Evolutionary conservation across 2,797 vertebrate genomes (phyloP), one percentile per base, ranked within the genome.

Genomic region (Periparus ater): DNA sequence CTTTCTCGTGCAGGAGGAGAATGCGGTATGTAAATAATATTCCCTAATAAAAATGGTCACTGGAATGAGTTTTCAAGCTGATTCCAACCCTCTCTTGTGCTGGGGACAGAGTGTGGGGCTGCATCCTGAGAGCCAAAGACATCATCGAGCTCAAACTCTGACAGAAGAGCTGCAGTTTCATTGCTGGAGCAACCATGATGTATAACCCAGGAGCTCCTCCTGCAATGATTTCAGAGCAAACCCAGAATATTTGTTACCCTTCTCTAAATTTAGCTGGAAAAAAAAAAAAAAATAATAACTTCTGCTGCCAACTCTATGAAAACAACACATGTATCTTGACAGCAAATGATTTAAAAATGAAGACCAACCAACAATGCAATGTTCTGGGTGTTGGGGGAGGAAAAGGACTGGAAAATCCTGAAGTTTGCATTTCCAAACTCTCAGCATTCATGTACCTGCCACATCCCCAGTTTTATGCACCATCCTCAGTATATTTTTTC

Each of bases 301-400:
- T 61, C 53, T 79, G 51, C 42, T 93, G 82, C 76, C 92, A 96
- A 21, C 62, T 89, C 58, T 54, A 10, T 60, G 85, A 84, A 84
- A 94, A 89, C 76, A 95, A 45, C 60, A 34, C 82, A 15, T 32
- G n/a, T 62, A 47, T 68, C 85, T 88, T 91, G 79, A 86, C 89
- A 95, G 91, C 40, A 40, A 7, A 88, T 36, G 51, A 67, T 79
- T 81, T 74, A 25, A 90, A 89, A 90, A 32, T 58, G 29, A 82
- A 88, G 67, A 79, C 6, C 55, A 10, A 84, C 44, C 73, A 76
- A 47, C 47, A 77, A 42, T 22, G 32, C 65, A 44, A 12, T 62
- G 23, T 78, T 90, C 45, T 38, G 36, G 51, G 47, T 36, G 50
- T 5, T 44, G 76, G 47, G 32, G n/a, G 60, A 83, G 36, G 85